Percentiles rank a stretch among this genome's conserved stretches.
Conservation (phyloP, 2,113 vertebrate genomes). For the Hydropotes inermis region DNA sequence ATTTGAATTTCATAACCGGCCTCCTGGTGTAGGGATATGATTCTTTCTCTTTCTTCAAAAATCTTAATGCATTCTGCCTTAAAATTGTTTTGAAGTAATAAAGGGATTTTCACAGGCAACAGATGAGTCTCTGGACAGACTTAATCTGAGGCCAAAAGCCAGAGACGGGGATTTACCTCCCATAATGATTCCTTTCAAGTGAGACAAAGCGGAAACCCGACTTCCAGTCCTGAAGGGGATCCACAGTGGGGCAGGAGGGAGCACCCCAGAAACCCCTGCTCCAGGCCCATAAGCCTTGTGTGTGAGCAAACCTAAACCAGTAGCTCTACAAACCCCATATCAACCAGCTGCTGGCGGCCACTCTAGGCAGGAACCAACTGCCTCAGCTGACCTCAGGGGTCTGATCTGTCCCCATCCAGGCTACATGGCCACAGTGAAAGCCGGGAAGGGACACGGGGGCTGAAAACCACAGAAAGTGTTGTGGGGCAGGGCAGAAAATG, state of each 20-base stretch:
- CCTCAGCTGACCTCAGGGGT: not conserved
- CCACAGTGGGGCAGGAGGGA: not conserved
- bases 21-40: conserved; percentile 61
- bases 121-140: conserved; percentile 66
- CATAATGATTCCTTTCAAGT: conserved; percentile 58
- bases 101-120: conserved; percentile 75
- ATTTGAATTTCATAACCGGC: conserved; percentile 80
- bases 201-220: conserved; percentile 44
- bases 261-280: not conserved
- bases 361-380: not conserved
- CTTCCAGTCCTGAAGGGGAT: not conserved
- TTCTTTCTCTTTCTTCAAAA: conserved; percentile 78
- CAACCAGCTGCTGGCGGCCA: not conserved
- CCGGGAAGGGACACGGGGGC: not conserved
- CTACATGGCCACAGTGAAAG: not conserved
- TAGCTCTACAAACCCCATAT: not conserved
- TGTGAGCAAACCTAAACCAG: not conserved
- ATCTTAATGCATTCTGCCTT: conserved; percentile 74
- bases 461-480: not conserved
- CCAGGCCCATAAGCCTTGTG: not conserved
- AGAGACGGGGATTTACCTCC: conserved; percentile 57
- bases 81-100: conserved; percentile 81
- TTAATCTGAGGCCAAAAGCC: conserved; percentile 68
- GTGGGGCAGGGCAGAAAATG: not conserved
- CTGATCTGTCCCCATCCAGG: not conserved